These are phyloP conservation scores for Pelmatolapia mariae DNA, from an alignment of 2,113 vertebrate species.

Conservation along the genomic window DNA sequence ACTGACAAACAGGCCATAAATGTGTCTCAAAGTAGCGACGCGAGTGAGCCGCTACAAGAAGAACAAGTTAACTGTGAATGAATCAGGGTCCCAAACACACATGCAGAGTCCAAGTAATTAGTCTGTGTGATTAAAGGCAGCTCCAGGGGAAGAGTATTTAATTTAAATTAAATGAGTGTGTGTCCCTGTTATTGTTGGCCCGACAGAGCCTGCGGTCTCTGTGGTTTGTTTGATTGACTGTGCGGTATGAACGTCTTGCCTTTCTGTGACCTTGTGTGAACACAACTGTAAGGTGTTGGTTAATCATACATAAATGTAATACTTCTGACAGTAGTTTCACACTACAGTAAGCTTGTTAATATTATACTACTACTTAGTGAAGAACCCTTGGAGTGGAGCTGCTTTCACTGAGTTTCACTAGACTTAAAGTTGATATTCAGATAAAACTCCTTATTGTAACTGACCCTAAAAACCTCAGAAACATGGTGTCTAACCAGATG, in stretches of 20 bases:
- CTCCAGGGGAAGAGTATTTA: slow-evolving; percentile 28
- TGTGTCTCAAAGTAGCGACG: neutral
- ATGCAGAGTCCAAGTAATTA: slow-evolving; percentile 9
- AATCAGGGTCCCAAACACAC: neutral
- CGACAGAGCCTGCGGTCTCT: neutral
- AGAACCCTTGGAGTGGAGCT: neutral
- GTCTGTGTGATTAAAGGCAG: slow-evolving; percentile 12
- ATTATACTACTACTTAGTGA: neutral
- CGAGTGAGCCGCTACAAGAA: neutral
- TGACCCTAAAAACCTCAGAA: neutral
- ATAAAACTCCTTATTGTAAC: neutral
- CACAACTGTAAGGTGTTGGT: neutral
- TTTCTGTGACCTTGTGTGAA: slow-evolving; percentile 8
- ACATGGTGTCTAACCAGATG: neutral
- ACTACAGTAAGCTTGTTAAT: neutral
- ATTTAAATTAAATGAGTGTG: slow-evolving; percentile 32
- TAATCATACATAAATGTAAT: neutral
- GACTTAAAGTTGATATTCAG: neutral
- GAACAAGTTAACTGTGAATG: slow-evolving; percentile 1
- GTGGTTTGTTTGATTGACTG: neutral
- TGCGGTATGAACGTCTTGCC: neutral
- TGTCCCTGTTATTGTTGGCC: slow-evolving; percentile 6
- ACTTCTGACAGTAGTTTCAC: neutral
- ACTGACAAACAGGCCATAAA: neutral
- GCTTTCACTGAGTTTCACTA: neutral